phyloP scores from a whole-genome alignment of 2,113 vertebrate genomes.

The Elephantulus edwardii region DNA sequence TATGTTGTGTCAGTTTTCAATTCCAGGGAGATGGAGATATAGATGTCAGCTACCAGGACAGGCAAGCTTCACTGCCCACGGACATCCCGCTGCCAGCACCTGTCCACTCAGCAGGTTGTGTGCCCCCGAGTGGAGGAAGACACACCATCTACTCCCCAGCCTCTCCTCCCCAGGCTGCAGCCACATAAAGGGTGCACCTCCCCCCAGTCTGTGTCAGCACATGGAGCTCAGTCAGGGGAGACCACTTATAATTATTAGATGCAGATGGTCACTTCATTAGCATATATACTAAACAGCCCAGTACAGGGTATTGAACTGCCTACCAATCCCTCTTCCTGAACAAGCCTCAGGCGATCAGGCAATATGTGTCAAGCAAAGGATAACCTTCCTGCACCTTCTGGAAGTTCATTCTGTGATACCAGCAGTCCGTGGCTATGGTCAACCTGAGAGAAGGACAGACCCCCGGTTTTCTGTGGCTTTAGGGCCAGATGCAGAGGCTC shows the following conservation, averaged over 20 bases:
- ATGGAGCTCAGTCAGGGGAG: slow-evolving; percentile 82
- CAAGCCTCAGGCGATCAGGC: background rate
- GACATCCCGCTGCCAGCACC: slow-evolving; percentile 86
- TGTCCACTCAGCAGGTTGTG: slow-evolving; percentile 88
- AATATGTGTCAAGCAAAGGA: background rate
- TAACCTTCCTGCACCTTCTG: background rate
- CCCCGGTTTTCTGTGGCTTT: background rate
- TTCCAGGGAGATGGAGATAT: slow-evolving; percentile 84
- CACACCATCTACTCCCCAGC: slow-evolving; percentile 65
- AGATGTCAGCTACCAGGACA: slow-evolving; percentile 88
- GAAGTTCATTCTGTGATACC: background rate
- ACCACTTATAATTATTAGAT: slow-evolving; percentile 78
- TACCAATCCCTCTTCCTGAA: slow-evolving; percentile 30
- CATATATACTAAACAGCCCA: background rate
- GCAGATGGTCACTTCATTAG: slow-evolving; percentile 84
- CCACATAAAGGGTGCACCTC: slow-evolving; percentile 61
- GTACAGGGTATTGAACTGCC: background rate
- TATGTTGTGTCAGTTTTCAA: slow-evolving; percentile 85
- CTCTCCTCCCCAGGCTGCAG: slow-evolving; percentile 65
- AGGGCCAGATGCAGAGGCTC: background rate
- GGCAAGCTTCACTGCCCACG: slow-evolving; percentile 83
- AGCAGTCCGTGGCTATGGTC: background rate
- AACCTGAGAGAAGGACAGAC: background rate
- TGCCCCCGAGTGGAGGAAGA: slow-evolving; percentile 82
- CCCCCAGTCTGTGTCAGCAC: slow-evolving; percentile 84